Percentiles rank a stretch among this genome's conserved stretches.
phyloP scores from a whole-genome alignment of 2,113 vertebrate genomes.

The Kryptolebias marmoratus region DNA sequence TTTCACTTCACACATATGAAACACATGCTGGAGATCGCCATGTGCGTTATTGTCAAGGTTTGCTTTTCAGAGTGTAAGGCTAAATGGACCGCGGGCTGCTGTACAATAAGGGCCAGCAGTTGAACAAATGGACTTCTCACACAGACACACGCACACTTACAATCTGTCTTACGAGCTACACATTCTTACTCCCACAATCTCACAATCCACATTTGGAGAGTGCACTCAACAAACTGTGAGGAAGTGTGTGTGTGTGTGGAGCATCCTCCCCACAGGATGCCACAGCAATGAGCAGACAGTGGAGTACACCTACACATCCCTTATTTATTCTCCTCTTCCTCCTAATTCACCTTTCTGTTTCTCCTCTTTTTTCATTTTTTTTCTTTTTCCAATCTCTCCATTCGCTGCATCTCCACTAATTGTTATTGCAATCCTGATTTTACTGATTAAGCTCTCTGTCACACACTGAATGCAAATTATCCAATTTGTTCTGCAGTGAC shows the following conservation, averaged over 20 bases:
- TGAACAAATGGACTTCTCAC: conserved; percentile 30
- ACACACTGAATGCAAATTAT: conserved; percentile 14
- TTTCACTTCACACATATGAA: conserved; percentile 44
- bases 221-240: conserved; percentile 41
- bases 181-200: conserved; percentile 53
- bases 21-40: conserved; percentile 16
- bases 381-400: conserved; percentile 12
- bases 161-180: conserved; percentile 40
- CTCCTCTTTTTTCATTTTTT: background rate
- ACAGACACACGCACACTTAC: conserved; percentile 15
- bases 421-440: conserved; percentile 20
- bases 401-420: conserved; percentile 2
- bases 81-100: conserved; percentile 22
- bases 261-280: conserved; percentile 47
- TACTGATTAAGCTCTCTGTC: conserved; percentile 1
- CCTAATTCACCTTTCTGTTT: conserved; percentile 37
- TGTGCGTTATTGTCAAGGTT: conserved; percentile 17
- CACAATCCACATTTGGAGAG: conserved; percentile 54
- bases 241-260: conserved; percentile 28
- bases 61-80: conserved; percentile 36
- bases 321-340: conserved; percentile 45
- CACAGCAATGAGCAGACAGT: conserved; percentile 55
- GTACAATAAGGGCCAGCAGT: conserved; percentile 19
- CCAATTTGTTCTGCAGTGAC: conserved; percentile 12
- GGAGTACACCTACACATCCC: conserved; percentile 60